Percentiles rank a stretch among this genome's conserved stretches.
Conservation (phyloP, 2,797 vertebrate genomes). For the Sylvilagus floridanus region DNA sequence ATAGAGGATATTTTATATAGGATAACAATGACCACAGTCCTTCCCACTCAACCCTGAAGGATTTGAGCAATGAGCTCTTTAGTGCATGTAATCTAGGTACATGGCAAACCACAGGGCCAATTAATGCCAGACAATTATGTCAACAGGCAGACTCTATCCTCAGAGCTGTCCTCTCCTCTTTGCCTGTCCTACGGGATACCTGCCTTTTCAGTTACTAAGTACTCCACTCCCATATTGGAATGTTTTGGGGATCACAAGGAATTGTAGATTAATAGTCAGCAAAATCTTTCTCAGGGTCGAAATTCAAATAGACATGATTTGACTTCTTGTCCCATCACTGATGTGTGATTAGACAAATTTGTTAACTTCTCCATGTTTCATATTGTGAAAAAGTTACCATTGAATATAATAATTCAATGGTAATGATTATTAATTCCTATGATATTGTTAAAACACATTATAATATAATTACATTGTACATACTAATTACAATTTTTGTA, state of each 20-base stretch:
- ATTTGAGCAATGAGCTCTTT: background rate
- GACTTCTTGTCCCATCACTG: background rate
- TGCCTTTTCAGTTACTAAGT: background rate
- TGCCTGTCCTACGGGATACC: background rate
- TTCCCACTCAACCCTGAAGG: background rate
- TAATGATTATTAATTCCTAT: background rate
- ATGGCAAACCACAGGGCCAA: background rate
- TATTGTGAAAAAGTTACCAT: background rate
- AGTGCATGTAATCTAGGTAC: background rate
- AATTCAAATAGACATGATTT: background rate
- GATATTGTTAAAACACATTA: background rate
- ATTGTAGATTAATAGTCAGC: background rate
- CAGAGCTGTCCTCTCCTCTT: background rate
- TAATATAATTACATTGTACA: background rate
- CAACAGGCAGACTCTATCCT: background rate
- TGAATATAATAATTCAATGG: background rate
- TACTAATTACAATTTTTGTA: background rate
- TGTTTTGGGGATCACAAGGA: background rate
- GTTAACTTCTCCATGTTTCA: background rate
- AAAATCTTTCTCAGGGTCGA: background rate
- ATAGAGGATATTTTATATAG: no score
- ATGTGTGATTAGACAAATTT: background rate
- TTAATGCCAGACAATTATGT: background rate
- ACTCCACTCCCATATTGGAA: background rate
- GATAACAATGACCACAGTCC: fast-evolving